These are phyloP conservation scores for Cartodere bifasciata DNA, from an alignment of 2,888 invertebrate species.

Conservation along the genomic window DNA sequence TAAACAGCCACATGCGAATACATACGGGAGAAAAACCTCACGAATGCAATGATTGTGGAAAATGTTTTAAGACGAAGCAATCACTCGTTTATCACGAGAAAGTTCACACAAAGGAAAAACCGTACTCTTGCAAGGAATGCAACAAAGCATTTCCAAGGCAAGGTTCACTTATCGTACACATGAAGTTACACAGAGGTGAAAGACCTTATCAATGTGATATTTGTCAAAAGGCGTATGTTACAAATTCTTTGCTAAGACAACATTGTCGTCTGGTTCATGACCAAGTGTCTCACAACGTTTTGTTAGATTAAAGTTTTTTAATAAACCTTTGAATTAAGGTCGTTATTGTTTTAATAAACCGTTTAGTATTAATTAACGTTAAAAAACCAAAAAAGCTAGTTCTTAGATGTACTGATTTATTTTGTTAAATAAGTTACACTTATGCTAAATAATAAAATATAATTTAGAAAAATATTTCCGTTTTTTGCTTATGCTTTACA, in stretches of 20 bases:
- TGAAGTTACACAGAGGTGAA: slow-evolving; percentile 30
- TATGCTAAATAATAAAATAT: no score
- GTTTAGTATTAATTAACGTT: no score
- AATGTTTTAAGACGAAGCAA: slow-evolving; percentile 18
- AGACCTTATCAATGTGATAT: slow-evolving; percentile 40
- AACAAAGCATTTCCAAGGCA: slow-evolving; percentile 42
- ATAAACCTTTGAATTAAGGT: no score
- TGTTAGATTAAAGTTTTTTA: no score
- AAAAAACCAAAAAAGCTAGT: no score
- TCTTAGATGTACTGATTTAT: no score
- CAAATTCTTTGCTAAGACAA: slow-evolving; percentile 20
- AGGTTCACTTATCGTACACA: slow-evolving; percentile 38
- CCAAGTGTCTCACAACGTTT: no score
- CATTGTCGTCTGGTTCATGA: no score
- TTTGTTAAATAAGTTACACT: no score
- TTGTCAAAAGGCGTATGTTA: slow-evolving; percentile 23
- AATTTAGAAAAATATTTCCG: no score
- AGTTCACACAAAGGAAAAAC: slow-evolving; percentile 40
- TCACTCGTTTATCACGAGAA: slow-evolving; percentile 33
- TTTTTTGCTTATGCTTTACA: no score
- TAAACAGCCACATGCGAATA: slow-evolving; percentile 19
- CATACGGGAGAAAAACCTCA: slow-evolving; percentile 30
- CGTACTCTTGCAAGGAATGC: slow-evolving; percentile 26
- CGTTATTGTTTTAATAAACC: no score
- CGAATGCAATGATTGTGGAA: slow-evolving; percentile 33